These are phyloP conservation scores for Epistrophe eligans DNA, from an alignment of 2,888 invertebrate species.

Conservation along the genomic window DNA sequence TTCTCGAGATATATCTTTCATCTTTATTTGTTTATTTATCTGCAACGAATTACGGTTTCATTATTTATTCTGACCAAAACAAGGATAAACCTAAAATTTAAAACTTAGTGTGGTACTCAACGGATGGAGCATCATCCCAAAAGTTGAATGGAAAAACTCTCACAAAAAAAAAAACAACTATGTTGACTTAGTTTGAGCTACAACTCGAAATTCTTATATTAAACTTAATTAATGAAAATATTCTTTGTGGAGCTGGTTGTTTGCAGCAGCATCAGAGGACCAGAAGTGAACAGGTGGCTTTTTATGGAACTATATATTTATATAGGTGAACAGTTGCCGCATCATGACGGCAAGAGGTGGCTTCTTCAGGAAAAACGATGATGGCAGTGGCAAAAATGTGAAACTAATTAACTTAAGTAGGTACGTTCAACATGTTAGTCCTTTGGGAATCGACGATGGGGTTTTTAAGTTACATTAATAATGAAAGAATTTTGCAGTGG, in stretches of 20 bases:
- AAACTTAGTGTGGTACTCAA: conserved; percentile 11
- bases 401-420: conserved; percentile 66
- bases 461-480: conserved; percentile 35
- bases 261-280: conserved; percentile 19
- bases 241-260: conserved; percentile 33
- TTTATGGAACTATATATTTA: conserved; percentile 6
- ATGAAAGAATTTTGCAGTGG: conserved; percentile 14
- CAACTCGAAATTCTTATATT: conserved; percentile 53
- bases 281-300: conserved; percentile 36
- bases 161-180: not conserved
- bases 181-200: conserved; percentile 62
- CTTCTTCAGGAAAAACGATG: conserved; percentile 27
- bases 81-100: conserved; percentile 3
- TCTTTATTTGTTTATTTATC: conserved; percentile 53
- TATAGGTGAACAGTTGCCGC: not conserved
- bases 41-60: conserved; percentile 45
- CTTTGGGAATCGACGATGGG: conserved; percentile 8
- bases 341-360: conserved; percentile 14
- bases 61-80: conserved; percentile 52
- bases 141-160: conserved; percentile 51
- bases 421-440: conserved; percentile 44
- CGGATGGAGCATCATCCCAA: conserved; percentile 16
- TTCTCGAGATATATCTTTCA: conserved; percentile 10
- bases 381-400: conserved; percentile 40
- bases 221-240: conserved; percentile 63